Conservation (phyloP, 2,113 vertebrate species). For the Aptenodytes patagonicus region DNA sequence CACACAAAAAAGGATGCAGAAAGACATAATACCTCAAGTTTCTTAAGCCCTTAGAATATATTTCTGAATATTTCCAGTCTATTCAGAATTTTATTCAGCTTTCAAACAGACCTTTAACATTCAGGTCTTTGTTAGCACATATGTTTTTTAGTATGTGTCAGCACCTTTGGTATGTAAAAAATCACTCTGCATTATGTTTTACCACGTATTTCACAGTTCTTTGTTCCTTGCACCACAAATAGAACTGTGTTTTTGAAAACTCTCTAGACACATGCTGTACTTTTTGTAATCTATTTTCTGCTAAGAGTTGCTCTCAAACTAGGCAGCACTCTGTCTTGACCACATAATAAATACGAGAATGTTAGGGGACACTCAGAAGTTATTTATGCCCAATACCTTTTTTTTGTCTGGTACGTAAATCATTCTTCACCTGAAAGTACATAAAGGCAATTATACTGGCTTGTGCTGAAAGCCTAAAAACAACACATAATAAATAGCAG, state of each 20-base stretch:
- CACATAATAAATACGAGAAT: not conserved
- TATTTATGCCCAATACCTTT: not conserved
- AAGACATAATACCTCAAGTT: not conserved
- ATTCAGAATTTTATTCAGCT: not conserved
- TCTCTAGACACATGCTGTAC: not conserved
- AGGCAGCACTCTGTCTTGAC: not conserved
- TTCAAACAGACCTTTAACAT: not conserved
- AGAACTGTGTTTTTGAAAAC: constrained; percentile 20
- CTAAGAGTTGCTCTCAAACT: not conserved
- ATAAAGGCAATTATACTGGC: not conserved
- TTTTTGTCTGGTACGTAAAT: not conserved
- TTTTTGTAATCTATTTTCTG: not conserved
- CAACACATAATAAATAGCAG: not conserved
- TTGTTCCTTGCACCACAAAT: not conserved
- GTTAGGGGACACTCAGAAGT: not conserved
- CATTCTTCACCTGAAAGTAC: not conserved
- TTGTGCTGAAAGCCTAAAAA: not conserved
- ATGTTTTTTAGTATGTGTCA: not conserved
- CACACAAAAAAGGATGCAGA: not conserved
- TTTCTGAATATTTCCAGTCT: not conserved
- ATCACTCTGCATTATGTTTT: not conserved
- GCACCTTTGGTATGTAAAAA: not conserved
- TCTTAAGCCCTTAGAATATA: not conserved
- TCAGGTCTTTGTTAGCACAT: not conserved
- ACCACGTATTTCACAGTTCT: not conserved